These are phyloP conservation scores for Eurytoma adleriae DNA, from an alignment of 2,888 invertebrate genomes.

Conservation along the genomic window DNA sequence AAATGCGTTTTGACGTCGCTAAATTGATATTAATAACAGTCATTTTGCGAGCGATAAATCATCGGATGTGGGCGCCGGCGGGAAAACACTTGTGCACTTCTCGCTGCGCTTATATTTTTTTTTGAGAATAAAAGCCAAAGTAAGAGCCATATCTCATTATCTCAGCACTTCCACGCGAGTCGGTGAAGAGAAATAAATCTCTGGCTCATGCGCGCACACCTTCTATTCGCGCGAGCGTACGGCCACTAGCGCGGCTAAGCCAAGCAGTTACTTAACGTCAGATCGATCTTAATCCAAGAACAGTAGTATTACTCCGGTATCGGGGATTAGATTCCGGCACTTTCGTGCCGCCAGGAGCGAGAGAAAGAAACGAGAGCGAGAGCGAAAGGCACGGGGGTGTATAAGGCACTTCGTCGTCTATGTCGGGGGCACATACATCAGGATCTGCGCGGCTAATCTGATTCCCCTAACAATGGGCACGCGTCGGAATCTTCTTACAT, in stretches of 20 bases:
- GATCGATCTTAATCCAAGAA: conserved; percentile 72
- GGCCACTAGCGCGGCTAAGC: conserved; percentile 19
- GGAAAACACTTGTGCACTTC: neutral
- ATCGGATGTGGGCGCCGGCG: too few relatives aligned
- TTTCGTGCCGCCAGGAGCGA: conserved; percentile 55
- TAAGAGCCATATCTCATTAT: conserved; percentile 36
- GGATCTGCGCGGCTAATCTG: conserved; percentile 73
- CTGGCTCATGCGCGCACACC: conserved; percentile 3
- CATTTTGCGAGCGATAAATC: too few relatives aligned
- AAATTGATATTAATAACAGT: too few relatives aligned
- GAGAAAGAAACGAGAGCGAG: neutral
- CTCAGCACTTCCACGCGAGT: conserved; percentile 17
- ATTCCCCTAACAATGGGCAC: conserved; percentile 76
- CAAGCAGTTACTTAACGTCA: conserved; percentile 67
- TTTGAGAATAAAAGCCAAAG: too few relatives aligned
- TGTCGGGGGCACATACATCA: conserved; percentile 72
- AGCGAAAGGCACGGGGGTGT: conserved; percentile 32
- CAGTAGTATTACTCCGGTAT: conserved; percentile 65
- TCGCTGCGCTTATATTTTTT: neutral
- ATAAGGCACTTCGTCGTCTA: conserved; percentile 28
- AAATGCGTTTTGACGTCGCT: too few relatives aligned
- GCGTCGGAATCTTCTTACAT: conserved; percentile 76
- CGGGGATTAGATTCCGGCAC: conserved; percentile 65
- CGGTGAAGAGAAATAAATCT: conserved; percentile 41
- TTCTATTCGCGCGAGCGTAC: neutral